A percentile compares a stretch with the other conserved stretches of the same genome.
Conservation (phyloP, 2,888 invertebrate species). For the Cheilosia urbana region DNA sequence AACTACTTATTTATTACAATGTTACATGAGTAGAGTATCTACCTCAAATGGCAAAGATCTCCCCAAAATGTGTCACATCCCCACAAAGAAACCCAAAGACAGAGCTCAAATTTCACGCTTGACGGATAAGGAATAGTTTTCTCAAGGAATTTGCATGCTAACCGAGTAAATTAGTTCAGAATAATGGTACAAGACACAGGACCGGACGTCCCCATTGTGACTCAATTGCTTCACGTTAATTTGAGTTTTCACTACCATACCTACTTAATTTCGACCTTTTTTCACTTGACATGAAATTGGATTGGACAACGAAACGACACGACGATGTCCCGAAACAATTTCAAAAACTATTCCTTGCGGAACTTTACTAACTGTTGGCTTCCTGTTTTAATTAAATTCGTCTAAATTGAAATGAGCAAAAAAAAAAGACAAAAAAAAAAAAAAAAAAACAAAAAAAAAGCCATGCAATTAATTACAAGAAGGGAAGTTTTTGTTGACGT, state of each 20-base stretch:
- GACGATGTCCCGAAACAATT: conserved; percentile 53
- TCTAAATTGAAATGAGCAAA: conserved; percentile 56
- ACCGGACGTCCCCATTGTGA: conserved; percentile 13
- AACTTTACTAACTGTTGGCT: conserved; percentile 49
- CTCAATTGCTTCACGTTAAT: conserved; percentile 45
- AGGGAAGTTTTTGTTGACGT: conserved; percentile 24
- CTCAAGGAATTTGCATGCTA: conserved; percentile 67
- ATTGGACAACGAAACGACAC: conserved; percentile 26
- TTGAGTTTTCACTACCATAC: conserved; percentile 46
- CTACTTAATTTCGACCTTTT: conserved; percentile 21
- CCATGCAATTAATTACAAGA: conserved; percentile 68
- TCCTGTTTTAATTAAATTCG: conserved; percentile 72
- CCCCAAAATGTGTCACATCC: not conserved
- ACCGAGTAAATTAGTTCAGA: conserved; percentile 65
- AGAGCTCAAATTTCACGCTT: conserved; percentile 31
- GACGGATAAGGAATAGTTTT: conserved; percentile 66
- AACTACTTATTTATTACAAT: too few species aligned
- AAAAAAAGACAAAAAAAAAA: conserved; percentile 4
- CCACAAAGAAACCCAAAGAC: conserved; percentile 3
- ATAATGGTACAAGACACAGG: conserved; percentile 38
- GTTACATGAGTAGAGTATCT: too few species aligned
- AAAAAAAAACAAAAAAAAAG: conserved; percentile 17
- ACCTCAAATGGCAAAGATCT: too few species aligned
- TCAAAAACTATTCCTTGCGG: conserved; percentile 53
- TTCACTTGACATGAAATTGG: conserved; percentile 22